Evolutionary conservation across 2,797 vertebrate genomes (phyloP), one percentile per base, ranked within the genome.

Genomic region (Hipposideros larvatus): DNA sequence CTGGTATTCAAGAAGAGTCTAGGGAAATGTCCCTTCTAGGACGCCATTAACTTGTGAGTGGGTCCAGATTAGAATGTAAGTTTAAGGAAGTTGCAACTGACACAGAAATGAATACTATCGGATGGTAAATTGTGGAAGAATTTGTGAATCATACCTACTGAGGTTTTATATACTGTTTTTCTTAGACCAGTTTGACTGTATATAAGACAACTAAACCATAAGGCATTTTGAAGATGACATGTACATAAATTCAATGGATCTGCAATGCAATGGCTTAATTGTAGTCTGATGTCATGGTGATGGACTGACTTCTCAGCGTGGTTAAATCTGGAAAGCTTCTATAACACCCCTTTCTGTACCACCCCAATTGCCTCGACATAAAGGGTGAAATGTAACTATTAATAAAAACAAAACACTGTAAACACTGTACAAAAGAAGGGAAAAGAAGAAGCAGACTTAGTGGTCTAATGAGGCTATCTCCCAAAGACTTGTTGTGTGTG

Each of bases 381-480:
- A 96, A 97, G 96, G 93, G 95, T 96, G 94, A 97, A 97, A 90
- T 84, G 93, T 87, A 91, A 89, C 83, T 94, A 96, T 97, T 98
- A 98, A 98, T 98, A 98, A 96, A 96, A 98, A 97, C 97, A 97
- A 97, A 97, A 91, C 75, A 91, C 94, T 96, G 93, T 97, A 97
- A 98, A 98, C 75, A 95, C 97, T 84, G 96, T 98, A 97, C 96
- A 97, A 95, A 98, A 95, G 92, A 88, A 86, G 96, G 96, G 97
- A 71, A 98, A 98, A 98, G 89, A 95, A 98, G 98, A 98, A 98
- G 98, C 98, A 98, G 99, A 98, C 99, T 99, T 99, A 99, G 99
- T 99, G 99, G 99, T 99, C 99, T 99, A 99, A 99, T 99, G 99
- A 99, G 99, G 99, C 99, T 98, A 99, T 99, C 99, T 99, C 99